phyloP scores from a whole-genome alignment of 2,888 invertebrate species.

The Ellobium chinense region DNA sequence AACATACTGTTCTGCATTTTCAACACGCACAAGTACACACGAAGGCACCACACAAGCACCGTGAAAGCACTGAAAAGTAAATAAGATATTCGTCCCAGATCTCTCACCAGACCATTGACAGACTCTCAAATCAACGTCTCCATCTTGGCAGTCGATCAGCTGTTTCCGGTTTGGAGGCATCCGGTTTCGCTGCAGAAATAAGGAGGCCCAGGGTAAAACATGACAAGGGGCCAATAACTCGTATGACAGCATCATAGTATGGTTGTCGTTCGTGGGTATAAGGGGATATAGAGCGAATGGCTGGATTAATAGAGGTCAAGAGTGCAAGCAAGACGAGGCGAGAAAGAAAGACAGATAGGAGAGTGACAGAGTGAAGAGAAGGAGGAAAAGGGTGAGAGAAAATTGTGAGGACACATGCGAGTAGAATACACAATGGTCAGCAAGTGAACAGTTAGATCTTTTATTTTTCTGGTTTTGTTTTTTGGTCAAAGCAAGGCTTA shows the following conservation, averaged over 20 bases:
- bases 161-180: background rate
- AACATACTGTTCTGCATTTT: too few relatives aligned
- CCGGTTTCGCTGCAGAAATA: background rate
- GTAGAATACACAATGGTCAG: too few relatives aligned
- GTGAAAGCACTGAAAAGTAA: too few relatives aligned
- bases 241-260: background rate
- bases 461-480: too few relatives aligned
- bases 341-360: too few relatives aligned
- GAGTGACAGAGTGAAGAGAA: background rate
- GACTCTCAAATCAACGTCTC: background rate
- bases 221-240: background rate
- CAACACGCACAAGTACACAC: too few relatives aligned
- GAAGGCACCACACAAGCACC: too few relatives aligned
- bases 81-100: too few relatives aligned
- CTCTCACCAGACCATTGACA: too few relatives aligned
- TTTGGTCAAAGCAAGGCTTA: too few relatives aligned
- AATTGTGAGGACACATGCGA: background rate
- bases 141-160: background rate
- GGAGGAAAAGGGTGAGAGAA: background rate
- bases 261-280: background rate
- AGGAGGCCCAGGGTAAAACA: background rate
- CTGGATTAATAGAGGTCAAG: background rate
- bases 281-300: background rate
- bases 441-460: too few relatives aligned
- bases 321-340: background rate